Base-by-base conservation (phyloP, 2,888 invertebrate species). In the Punctoribates punctum region DNA sequence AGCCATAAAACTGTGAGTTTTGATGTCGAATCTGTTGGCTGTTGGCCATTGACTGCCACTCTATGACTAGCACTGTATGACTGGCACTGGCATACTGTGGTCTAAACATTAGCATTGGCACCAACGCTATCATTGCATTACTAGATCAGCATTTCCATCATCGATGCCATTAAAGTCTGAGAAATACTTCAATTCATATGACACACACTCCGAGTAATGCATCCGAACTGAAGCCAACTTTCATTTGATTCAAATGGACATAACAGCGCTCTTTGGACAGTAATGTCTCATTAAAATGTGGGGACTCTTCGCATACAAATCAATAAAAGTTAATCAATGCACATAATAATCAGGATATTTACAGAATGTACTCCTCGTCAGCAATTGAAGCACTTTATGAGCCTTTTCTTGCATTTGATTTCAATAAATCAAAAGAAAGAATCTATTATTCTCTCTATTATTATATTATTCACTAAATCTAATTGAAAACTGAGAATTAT, bases 261-360 rank as follows among this genome's bases (percentile, higher is more conserved):
- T 42, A 62, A 62, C 62, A 27, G 34, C n/a, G 38, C 46, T 38
- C 42, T 42, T 70, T 23, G 70, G 42, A 70, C 70, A 70, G 20
- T 70, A 70, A 70, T 70, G 42, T 46, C 11, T 46, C 70, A 70
- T 46, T 70, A 70, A 23, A 70, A 70, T 42, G 5, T 11, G 70
- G 38, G 42, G 46, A n/a, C 17, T 15, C 4, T 23, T 38, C 20
- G 20, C 60, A 42, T 13, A 70, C 46, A 34, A 34, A 62, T 23
- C 62, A 70, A 42, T 70, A 70, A 17, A 20, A 70, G 70, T 42
- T 70, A 70, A 70, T 42, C 42, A 70, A 70, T 70, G 70, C 70
- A 70, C 46, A 70, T 70, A 65, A 65, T 65, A 60, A 65, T 65
- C 23, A 65, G 34, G 34, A 34, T 34, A 34, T 9, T 27, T 17